Conservation (phyloP, 2,113 vertebrate genomes). For the Castor canadensis region DNA sequence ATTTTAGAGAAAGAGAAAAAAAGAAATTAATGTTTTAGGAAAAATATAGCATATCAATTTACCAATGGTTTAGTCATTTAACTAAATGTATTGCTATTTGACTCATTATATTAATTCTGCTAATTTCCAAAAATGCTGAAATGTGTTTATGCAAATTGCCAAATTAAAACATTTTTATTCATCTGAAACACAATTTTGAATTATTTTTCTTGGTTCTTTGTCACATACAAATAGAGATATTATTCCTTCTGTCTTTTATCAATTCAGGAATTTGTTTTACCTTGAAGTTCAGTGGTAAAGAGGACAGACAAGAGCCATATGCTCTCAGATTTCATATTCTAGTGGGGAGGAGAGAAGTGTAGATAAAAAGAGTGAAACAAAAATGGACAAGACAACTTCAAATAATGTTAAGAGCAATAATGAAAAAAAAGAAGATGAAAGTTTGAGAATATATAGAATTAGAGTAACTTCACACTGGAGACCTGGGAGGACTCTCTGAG, state of each 20-base stretch:
- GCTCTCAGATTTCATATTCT: neutral
- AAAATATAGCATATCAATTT: neutral
- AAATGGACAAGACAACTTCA: slow-evolving; percentile 4
- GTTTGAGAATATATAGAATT: neutral
- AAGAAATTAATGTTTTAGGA: neutral
- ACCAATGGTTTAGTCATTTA: neutral
- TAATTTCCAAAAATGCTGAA: neutral
- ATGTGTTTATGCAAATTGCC: neutral
- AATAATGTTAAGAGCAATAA: neutral
- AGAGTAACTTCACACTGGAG: neutral
- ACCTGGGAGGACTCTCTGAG: neutral
- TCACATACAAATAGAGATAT: neutral
- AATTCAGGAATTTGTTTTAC: neutral
- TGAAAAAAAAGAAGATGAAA: neutral
- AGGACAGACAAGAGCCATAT: too few relatives aligned
- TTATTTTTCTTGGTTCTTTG: neutral
- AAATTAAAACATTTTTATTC: neutral
- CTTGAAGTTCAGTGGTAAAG: neutral
- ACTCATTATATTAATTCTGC: neutral
- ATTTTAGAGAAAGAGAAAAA: neutral
- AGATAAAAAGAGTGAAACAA: neutral
- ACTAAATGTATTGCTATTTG: neutral
- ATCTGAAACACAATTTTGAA: neutral
- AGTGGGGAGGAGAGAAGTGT: neutral
- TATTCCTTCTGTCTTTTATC: neutral